phyloP scores from a whole-genome alignment of 1,140 invertebrate species.

The Mycetomoellerius zeteki region DNA sequence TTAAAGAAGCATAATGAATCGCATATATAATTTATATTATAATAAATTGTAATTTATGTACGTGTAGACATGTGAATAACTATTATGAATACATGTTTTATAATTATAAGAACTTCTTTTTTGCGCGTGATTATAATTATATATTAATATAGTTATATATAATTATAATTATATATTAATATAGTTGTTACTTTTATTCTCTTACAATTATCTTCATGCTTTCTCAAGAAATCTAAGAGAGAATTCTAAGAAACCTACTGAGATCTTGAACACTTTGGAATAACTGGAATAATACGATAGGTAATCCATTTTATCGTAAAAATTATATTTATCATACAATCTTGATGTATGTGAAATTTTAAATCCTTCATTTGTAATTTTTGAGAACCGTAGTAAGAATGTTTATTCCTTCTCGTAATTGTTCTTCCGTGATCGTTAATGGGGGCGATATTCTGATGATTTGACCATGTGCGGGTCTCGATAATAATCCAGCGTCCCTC shows the following conservation, averaged over 20 bases:
- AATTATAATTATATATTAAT: too few relatives aligned
- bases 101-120: neutral
- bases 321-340: constrained; percentile 10
- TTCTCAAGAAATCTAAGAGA: neutral
- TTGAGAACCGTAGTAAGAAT: constrained; percentile 84
- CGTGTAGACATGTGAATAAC: neutral
- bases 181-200: neutral
- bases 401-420: constrained; percentile 89
- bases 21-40: constrained; percentile 56
- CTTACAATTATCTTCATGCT: neutral
- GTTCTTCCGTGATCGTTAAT: constrained; percentile 89
- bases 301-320: constrained; percentile 10
- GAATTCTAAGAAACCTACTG: neutral
- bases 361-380: constrained; percentile 54
- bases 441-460: constrained; percentile 93
- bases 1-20: constrained; percentile 81
- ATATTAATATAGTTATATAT: too few relatives aligned
- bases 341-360: neutral
- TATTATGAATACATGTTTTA: constrained; percentile 39
- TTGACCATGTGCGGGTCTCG: constrained; percentile 93
- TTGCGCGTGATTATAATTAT: neutral
- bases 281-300: neutral
- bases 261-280: neutral
- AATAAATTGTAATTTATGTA: constrained; percentile 30
- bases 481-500: constrained; percentile 90